Evolutionary conservation across 1,140 invertebrate genomes (phyloP).

Genomic region (Drosophila nebulosa): DNA sequence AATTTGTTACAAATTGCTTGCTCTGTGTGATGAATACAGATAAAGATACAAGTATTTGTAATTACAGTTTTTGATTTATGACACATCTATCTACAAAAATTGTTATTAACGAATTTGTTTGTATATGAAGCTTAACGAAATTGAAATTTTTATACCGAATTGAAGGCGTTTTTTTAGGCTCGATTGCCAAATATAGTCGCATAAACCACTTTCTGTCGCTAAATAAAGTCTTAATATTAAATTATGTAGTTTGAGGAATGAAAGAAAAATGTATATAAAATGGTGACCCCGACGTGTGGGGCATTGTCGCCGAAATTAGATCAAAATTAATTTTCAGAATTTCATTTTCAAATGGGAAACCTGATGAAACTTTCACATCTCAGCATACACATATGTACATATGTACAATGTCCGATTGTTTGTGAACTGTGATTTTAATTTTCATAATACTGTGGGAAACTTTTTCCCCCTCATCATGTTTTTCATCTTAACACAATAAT

Average conservation of each 20-base stretch:
- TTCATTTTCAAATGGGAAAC: not conserved
- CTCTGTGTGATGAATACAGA: not conserved
- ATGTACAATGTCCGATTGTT: too few species aligned
- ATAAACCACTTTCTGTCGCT: too few species aligned
- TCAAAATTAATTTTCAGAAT: not conserved
- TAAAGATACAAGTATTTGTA: not conserved
- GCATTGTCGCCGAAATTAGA: too few species aligned
- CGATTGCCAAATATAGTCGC: too few species aligned
- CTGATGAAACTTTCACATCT: not conserved
- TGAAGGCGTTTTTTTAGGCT: too few species aligned
- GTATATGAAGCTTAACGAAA: too few species aligned
- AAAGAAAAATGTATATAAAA: too few species aligned
- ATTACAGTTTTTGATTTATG: not conserved
- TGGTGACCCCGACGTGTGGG: not conserved
- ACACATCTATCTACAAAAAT: not conserved
- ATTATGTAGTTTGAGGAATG: too few species aligned
- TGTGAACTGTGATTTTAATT: not conserved
- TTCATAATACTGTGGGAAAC: conserved; percentile 9
- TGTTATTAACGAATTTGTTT: not conserved
- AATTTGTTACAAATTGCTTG: conserved; percentile 2
- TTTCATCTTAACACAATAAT: conserved; percentile 7
- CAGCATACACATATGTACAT: not conserved
- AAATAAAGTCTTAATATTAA: not conserved
- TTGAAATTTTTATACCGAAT: too few species aligned
- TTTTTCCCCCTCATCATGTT: not conserved